These are phyloP conservation scores for Emydocephalus ijimae DNA, from an alignment of 2,113 vertebrate species.

Conservation along the genomic window DNA sequence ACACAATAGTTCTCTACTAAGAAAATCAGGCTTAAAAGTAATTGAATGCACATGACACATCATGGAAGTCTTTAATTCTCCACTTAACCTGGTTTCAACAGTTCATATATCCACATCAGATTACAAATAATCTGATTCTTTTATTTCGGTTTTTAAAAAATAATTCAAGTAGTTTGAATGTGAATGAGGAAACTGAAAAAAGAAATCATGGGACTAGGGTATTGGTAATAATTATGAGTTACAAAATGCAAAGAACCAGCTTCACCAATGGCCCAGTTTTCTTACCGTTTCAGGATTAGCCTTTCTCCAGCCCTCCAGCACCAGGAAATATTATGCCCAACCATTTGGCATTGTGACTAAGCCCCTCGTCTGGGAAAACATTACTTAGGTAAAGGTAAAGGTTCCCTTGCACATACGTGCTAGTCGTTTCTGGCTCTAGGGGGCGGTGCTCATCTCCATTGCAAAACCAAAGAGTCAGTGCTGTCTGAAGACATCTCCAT, in stretches of 20 bases:
- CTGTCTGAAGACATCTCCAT: too few species aligned
- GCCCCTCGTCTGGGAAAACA: background rate
- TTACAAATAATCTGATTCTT: background rate
- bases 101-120: background rate
- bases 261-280: background rate
- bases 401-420: too few species aligned
- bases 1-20: conserved; percentile 1
- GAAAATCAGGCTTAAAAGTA: background rate
- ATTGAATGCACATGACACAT: background rate
- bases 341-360: background rate
- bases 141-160: background rate
- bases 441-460: too few species aligned
- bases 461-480: too few species aligned
- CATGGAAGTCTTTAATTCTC: background rate
- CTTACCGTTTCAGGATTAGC: background rate
- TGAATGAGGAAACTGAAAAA: background rate
- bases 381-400: too few species aligned
- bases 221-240: background rate
- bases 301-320: background rate
- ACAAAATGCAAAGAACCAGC: background rate
- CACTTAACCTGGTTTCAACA: background rate
- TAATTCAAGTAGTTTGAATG: background rate
- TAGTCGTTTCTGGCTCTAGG: too few species aligned
- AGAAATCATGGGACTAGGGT: background rate
- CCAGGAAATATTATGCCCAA: background rate